Base-by-base conservation (phyloP, 2,888 invertebrate species). In the Caenorhabditis imperialis region DNA sequence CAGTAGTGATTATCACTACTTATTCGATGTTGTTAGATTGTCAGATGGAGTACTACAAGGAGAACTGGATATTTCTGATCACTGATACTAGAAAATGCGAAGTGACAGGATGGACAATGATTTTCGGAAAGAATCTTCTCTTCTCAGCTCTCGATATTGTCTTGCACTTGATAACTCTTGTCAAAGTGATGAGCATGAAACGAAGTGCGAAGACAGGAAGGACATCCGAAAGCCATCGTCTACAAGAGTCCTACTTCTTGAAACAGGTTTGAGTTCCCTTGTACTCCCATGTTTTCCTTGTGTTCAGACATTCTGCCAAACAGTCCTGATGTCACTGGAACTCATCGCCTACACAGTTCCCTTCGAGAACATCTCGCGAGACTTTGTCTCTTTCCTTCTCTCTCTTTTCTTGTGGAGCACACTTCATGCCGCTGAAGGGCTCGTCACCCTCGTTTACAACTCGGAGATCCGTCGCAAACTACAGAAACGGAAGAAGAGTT, bases 401-500 rank as follows among this genome's bases (percentile, higher is more conserved):
- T 63, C 63, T 12, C 40, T 33, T 1, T 63, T 63, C 23, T 48
- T 63, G 16, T 48, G 63, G 47, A 37, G 54, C 40, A 30, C 48
- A 4, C 40, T 54, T n/a, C 63, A 63, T n/a, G 63, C 63, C 14
- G 63, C 63, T 10, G 63, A 63, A 27, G 63, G 63, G 10, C 33
- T 63, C 30, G 53, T 63, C 54, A 63, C 63, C 0, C 40, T 63
- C 22, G 55, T 63, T 27, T 63, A 63, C 48, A 63, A 63, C 20
- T 63, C 63, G 12, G 63, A 63, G 25, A 63, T 63, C 37, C 47
- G 63, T 14, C n/a, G 47, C 20, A 54, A 55, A 47, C 40, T 63
- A 33, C 63, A 37, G 10, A 63, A 48, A 22, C 27, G 55, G 30
- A 54, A 63, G 48, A 63, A 55, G 33, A 54, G 54, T 20, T 63